Conservation (phyloP, 2,113 vertebrate species). For the Opisthocomus hoazin region DNA sequence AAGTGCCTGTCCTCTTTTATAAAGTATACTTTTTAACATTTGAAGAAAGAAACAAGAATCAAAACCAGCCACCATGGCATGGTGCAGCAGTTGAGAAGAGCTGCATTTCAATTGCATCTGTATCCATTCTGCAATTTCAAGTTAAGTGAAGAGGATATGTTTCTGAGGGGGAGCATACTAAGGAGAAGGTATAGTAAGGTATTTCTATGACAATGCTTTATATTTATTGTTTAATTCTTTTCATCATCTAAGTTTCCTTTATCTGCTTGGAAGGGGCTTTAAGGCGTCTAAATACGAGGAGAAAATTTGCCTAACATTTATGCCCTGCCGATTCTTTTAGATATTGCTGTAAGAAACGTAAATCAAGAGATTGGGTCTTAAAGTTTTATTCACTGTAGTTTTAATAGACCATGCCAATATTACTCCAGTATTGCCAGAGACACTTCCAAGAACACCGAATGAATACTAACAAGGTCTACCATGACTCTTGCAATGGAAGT, state of each 20-base stretch:
- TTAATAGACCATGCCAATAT: not conserved
- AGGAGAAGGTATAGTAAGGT: not conserved
- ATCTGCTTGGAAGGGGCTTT: not conserved
- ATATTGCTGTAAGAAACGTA: not conserved
- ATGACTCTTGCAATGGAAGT: not conserved
- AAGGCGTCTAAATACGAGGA: not conserved
- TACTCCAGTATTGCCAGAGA: not conserved
- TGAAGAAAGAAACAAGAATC: not conserved
- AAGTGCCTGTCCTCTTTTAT: not conserved
- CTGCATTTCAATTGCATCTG: not conserved
- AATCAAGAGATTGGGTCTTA: not conserved
- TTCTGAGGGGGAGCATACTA: not conserved
- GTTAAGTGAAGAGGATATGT: not conserved
- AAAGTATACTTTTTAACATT: not conserved
- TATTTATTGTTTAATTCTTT: not conserved
- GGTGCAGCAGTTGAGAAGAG: not conserved
- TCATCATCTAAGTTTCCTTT: not conserved
- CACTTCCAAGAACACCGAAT: not conserved
- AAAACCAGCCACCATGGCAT: not conserved
- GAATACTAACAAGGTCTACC: not conserved
- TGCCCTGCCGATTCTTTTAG: not conserved
- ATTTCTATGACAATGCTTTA: not conserved
- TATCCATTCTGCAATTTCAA: not conserved
- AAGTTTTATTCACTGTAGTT: constrained; percentile 42
- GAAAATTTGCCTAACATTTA: not conserved